Evolutionary conservation across 2,888 invertebrate genomes (phyloP), one percentile per base, ranked within the genome.

Genomic region (Blera fallax): DNA sequence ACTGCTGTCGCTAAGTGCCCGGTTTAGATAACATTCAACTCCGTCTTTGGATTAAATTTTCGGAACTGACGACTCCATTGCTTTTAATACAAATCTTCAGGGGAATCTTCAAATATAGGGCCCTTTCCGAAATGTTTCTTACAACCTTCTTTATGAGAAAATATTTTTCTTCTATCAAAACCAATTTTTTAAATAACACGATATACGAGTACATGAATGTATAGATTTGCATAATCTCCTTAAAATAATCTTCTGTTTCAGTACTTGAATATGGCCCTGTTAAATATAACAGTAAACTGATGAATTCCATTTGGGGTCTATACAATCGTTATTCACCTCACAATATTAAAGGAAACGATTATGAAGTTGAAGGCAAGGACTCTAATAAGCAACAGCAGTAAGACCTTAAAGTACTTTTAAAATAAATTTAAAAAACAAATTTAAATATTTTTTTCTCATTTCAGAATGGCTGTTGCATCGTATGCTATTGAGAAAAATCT

Each of bases 301-400:
- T 97, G 97, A 97, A 97, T 91, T 96, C 96, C 92, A 96, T 97
- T 91, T 97, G 97, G 97, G 97, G 97, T n/a, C 93, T 95, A 87
- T 97, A 97, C 93, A 97, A 97, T 92, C 95, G 96, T 58, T 97
- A 97, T 91, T 97, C 97, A 0, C 96, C 97, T 0, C 97, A 97
- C 89, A 97, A 97, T 91, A 95, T 97, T 88, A 97, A 97, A 93
- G 95, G 95, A 89, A 95, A 95, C 89, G 95, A 96, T 90, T 94
- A 93, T 88, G 92, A 91, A 83, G 88, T 87, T 8, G 82, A 83
- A 11, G 83, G 74, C 24, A 88, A 85, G 24, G 37, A 54, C 32
- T 67, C 82, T n/a, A 78, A 84, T 27, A 80, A 87, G 89, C 90
- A 90, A 89, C 90, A 90, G 89, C 88, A 83, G 90, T 90, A 89